Evolutionary conservation across 2,888 invertebrate species (phyloP), one percentile per base, ranked within the genome.

Genomic region (Theristus sp.): DNA sequence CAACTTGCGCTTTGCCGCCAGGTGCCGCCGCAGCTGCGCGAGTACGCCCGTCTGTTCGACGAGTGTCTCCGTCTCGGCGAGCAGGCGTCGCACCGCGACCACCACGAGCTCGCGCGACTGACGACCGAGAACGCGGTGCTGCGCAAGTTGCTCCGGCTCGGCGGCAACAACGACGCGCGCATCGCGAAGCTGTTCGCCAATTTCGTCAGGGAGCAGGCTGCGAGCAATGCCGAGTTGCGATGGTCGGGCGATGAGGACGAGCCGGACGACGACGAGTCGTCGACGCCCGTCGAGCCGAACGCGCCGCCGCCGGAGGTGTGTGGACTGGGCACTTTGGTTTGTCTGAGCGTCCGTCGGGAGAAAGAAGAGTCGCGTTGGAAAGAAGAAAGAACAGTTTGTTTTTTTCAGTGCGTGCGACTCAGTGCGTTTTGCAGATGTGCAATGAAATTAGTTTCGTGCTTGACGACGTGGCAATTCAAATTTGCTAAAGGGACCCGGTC

Each of bases 61-160:
- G 24, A 38, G 25, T 63, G 62, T 38, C 38, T 63, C 29, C 53
- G 47, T 24, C 20, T 38, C n/a, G 63, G 63, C 60, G 63, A 63
- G 31, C 38, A 47, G 22, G 56, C 59, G 28, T 62, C 62, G n/a
- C 24, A 29, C 2, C 24, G 55, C 27, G 58, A 62, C 52, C 49
- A 49, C 10, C 31, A 62, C 22, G 62, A 63, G 31, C 13, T 63
- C 27, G 47, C 60, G 13, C 59, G 60, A 2, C 59, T 63, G 30
- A 28, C 30, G 6, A 24, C 49, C 20, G 63, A 62, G 53, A 62
- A 62, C 52, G 17, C 49, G 3, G 38, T 47, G 17, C 53, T 62
- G 29, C 53, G 62, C 3, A 49, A 56, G 26, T 20, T 62, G 28
- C 52, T 62, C 24, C 38, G 60, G 20, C 20, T 46, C 47, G 58